Base-by-base conservation (phyloP, 1,140 invertebrate species). In the Drosophila murphyi region DNA sequence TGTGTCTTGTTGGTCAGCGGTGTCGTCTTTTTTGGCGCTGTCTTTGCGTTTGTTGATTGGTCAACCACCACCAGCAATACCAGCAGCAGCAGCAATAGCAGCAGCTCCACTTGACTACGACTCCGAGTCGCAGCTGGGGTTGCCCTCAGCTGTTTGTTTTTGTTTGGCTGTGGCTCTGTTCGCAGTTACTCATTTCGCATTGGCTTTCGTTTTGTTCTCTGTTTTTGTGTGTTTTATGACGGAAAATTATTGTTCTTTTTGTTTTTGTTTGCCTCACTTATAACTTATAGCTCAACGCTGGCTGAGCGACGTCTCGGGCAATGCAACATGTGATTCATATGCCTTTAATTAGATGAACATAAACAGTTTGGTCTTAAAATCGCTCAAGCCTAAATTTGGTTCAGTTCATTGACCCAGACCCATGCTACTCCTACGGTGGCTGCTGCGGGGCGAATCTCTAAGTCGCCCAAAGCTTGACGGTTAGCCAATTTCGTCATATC, bases 241-340 rank as follows among this genome's bases (percentile, higher is more conserved):
- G 78, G 82, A 78, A 86, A 86, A 86, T 89, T 75, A 81, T 85
- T 77, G 77, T 89, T 89, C 35, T 71, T 76, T 41, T 70, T 72
- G 43, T 68, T 80, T 73, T 74, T 79, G 78, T 72, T 78, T 72
- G 68, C 59, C 20, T 20, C 20, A 20, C 20, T 20, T 20, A 47
- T 71, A 62, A 71, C 34, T 29, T 62, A 37, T 37, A 50, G 34
- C 57, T 57, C 32, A 20, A 31, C 37, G n/a, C 5, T n/a, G 35
- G 8, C n/a, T 50, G 34, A 37, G 59, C 50, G 50, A 47, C 68
- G 51, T 68, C 48, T 52, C 62, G 56, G 59, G 56, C 60, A 57
- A 65, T 80, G 85, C 83, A 87, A 88, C 83, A 87, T 67, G 83
- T 88, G 83, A 88, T 80, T 88, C 83, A 88, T 64, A 59, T 56